These are phyloP conservation scores for Catagonus wagneri DNA, from an alignment of 2,113 vertebrate genomes.

Conservation along the genomic window DNA sequence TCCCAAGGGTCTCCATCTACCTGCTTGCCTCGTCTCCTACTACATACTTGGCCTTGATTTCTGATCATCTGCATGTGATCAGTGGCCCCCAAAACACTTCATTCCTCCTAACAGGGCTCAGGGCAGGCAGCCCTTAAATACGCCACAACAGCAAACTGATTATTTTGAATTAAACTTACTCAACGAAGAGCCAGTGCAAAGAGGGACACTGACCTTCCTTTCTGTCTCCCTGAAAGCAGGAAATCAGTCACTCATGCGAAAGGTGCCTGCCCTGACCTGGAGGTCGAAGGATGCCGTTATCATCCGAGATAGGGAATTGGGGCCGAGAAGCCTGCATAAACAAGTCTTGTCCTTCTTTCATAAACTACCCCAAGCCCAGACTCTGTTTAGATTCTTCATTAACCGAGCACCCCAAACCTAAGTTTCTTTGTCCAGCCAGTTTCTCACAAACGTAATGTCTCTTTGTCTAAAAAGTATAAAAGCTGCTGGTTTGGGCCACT, in stretches of 20 bases:
- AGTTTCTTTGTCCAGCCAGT: not conserved
- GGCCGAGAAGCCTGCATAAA: not conserved
- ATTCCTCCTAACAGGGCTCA: not conserved
- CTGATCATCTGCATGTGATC: not conserved
- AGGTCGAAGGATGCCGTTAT: not conserved
- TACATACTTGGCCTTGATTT: not conserved
- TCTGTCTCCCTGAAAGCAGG: not conserved
- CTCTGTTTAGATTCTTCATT: not conserved
- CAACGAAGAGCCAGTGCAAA: not conserved
- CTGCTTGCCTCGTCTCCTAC: not conserved
- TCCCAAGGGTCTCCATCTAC: not conserved
- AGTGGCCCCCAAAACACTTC: not conserved
- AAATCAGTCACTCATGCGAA: not conserved
- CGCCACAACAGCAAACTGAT: not conserved
- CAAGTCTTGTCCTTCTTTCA: not conserved
- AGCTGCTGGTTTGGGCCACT: not conserved
- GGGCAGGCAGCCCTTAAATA: too few relatives aligned
- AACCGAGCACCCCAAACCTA: not conserved
- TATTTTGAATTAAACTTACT: not conserved
- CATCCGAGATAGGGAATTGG: not conserved
- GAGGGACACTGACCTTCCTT: not conserved
- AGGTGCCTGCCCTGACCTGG: not conserved
- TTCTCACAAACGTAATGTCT: not conserved
- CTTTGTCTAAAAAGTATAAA: not conserved
- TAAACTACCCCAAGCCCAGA: not conserved